Evolutionary conservation across 2,113 vertebrate species (phyloP), one percentile per base, ranked within the genome.

Genomic region (Nyctibius bracteatus): DNA sequence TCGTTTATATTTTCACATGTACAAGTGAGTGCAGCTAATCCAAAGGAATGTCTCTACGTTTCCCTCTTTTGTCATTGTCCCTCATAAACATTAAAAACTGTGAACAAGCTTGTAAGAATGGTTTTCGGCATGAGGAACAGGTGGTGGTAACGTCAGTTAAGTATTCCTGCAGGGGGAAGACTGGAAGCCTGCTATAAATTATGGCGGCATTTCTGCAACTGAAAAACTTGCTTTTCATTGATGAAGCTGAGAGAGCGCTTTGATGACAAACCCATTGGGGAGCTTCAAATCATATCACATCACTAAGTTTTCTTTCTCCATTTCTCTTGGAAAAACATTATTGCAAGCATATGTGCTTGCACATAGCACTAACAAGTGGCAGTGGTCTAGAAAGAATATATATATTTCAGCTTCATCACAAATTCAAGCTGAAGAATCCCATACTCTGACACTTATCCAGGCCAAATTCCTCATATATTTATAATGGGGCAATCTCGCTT

Each of bases 141-240:
- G 94, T 97, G 96, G 94, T 94, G 71, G 59, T 95, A 95, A 96
- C 79, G 92, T 77, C 31, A 11, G 94, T 65, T 96, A 96, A 96
- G 89, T 94, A 95, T 67, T 94, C 92, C 91, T 97, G 81, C 90
- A 96, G 90, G 90, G 88, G 23, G 71, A 68, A 95, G 80, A 72
- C 91, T 93, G 63, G 62, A 81, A 96, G 74, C 30, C 70, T 71
- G 81, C 94, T 93, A 85, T 97, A 96, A 97, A 96, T 97, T 96
- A 94, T 17, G 8, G 80, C 49, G 22, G 66, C 65, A 94, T 87
- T 95, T 96, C 94, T 94, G 70, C 58, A 86, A 78, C 35, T 57
- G 54, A 78, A 81, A 66, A 93, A 33, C 66, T 96, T 86, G 46
- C 66, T 73, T 90, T 68, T 57, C 71, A 37, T 43, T 92, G 93